These are phyloP conservation scores for Nycticorax nycticorax DNA, from an alignment of 2,113 vertebrate genomes.

Conservation along the genomic window DNA sequence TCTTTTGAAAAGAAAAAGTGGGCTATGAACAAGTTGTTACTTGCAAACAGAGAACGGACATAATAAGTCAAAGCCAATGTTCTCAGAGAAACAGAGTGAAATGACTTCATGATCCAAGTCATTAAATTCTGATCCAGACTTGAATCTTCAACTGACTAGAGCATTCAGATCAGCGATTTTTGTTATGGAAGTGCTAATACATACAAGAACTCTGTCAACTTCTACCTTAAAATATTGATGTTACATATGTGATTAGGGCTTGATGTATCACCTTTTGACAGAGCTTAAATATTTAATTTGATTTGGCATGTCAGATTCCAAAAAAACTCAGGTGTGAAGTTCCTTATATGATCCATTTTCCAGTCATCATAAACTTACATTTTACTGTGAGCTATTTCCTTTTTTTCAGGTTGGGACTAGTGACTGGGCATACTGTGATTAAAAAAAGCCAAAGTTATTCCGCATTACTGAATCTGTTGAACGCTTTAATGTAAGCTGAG, in stretches of 20 bases:
- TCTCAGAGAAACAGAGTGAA: neutral
- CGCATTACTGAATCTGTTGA: neutral
- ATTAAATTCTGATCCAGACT: neutral
- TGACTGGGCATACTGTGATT: neutral
- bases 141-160: neutral
- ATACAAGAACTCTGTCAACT: neutral
- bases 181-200: neutral
- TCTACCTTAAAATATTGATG: neutral
- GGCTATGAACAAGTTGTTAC: neutral
- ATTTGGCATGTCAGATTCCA: neutral
- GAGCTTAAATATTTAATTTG: neutral
- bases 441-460: neutral
- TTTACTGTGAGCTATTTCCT: neutral
- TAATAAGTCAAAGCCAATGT: neutral
- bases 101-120: neutral
- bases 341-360: neutral
- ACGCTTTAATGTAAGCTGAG: neutral
- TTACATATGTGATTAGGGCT: neutral
- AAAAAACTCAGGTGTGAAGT: neutral
- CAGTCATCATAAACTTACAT: neutral
- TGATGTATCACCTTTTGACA: neutral
- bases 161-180: neutral
- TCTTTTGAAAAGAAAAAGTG: neutral
- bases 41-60: neutral
- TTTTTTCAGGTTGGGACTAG: neutral